Conservation (phyloP, 1,140 invertebrate genomes). For the Whitmania pigra region DNA sequence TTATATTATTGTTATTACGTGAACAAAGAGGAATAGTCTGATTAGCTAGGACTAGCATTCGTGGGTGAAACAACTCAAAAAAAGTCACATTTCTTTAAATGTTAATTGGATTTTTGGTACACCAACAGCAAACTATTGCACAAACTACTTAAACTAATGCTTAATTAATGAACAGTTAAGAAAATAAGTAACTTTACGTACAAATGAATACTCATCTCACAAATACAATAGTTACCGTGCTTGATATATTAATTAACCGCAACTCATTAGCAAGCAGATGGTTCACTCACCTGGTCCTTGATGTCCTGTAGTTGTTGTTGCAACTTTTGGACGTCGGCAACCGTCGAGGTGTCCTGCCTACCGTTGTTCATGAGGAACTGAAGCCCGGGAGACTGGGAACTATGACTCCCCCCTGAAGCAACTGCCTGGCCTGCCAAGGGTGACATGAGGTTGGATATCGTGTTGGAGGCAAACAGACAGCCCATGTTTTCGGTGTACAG, state of each 20-base stretch:
- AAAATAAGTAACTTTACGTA: too few species aligned
- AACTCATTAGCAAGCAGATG: background rate
- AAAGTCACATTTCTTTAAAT: too few species aligned
- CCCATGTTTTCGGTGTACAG: slow-evolving; percentile 19
- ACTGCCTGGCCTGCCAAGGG: slow-evolving; percentile 31
- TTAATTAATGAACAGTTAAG: too few species aligned
- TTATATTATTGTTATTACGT: background rate
- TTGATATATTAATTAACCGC: background rate
- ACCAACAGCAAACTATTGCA: too few species aligned
- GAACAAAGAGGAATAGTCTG: too few species aligned
- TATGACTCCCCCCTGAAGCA: background rate
- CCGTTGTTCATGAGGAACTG: slow-evolving; percentile 66
- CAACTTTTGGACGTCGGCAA: slow-evolving; percentile 75
- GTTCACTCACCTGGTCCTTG: slow-evolving; percentile 69
- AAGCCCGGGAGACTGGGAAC: background rate
- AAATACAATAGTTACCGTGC: background rate
- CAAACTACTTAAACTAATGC: too few species aligned
- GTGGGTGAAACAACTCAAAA: too few species aligned
- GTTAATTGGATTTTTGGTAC: too few species aligned
- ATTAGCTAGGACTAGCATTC: too few species aligned
- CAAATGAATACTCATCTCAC: too few species aligned
- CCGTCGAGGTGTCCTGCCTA: slow-evolving; percentile 51
- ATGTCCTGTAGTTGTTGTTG: slow-evolving; percentile 93
- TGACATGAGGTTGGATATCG: slow-evolving; percentile 6
- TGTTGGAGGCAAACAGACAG: slow-evolving; percentile 11